These are phyloP conservation scores for Hololepta plana DNA, from an alignment of 2,888 invertebrate species.

Conservation along the genomic window DNA sequence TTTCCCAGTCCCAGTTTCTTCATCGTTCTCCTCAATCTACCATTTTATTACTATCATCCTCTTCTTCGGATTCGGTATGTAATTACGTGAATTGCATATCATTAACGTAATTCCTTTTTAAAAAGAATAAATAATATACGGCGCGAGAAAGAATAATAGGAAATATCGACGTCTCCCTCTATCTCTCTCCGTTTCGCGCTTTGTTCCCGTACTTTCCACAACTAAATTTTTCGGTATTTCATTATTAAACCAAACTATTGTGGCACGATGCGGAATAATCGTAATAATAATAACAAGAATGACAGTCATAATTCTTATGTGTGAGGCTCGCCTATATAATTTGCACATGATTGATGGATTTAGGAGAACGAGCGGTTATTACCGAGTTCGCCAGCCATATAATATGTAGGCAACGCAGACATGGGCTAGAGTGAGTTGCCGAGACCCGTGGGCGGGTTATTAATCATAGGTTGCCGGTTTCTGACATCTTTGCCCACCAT, in stretches of 20 bases:
- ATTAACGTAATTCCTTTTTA: constrained; percentile 15
- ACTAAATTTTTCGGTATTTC: no score
- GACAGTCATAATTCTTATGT: constrained; percentile 26
- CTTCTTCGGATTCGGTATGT: constrained; percentile 12
- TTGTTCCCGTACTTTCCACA: no score
- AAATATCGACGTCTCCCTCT: no score
- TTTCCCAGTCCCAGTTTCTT: constrained; percentile 7
- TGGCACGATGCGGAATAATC: constrained; percentile 22
- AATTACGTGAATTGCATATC: constrained; percentile 22
- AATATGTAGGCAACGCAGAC: constrained; percentile 22
- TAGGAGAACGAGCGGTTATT: constrained; percentile 25
- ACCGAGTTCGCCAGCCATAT: constrained; percentile 19
- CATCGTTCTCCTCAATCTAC: no score
- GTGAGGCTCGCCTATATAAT: constrained; percentile 23
- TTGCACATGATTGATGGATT: constrained; percentile 26
- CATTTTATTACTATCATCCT: constrained; percentile 2
- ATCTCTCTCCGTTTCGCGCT: no score
- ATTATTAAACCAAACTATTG: constrained; percentile 11
- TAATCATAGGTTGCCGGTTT: constrained; percentile 20
- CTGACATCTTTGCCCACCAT: constrained; percentile 24
- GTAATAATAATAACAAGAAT: no score
- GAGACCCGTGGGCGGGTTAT: constrained; percentile 18
- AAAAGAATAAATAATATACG: constrained; percentile 14
- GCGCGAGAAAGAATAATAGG: no score
- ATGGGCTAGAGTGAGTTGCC: constrained; percentile 16